Evolutionary conservation across 2,113 vertebrate species (phyloP), one percentile per base, ranked within the genome.

Genomic region (Malurus elegans): DNA sequence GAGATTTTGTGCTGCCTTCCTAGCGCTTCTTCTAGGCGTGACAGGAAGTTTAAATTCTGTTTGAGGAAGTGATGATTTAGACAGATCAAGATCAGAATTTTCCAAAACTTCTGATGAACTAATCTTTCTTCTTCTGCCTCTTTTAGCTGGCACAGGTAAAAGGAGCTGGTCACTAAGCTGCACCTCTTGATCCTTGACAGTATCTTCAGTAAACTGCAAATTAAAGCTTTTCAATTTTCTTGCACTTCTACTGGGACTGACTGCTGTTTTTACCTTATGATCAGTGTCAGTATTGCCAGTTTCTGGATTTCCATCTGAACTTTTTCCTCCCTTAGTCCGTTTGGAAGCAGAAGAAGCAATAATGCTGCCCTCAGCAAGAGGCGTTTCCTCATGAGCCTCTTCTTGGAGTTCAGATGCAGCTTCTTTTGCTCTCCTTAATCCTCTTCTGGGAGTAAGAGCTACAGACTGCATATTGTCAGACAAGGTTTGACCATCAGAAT

Each of bases 41-140:
- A 67, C 32, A n/a, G 96, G 78, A 20, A 91, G 54, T 57, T 93
- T 83, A 38, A 75, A n/a, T 79, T 95, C 97, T 73, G 85, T 45
- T 51, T 93, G 93, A 92, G 79, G 36, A 75, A 90, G 60, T 0
- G 25, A 73, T n/a, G 85, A 45, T 25, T 90, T 95, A 67, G 96
- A 90, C 26, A 89, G 36, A 51, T 86, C 88, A 65, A 94, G 71
- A 47, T 95, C 94, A 83, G 91, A 95, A 67, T 64, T 94, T 80
- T 97, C 96, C 29, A 24, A 84, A 60, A 93, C 24, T 84, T 97
- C 96, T 12, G 88, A 88, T 3, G 58, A 42, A 12, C 57, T 88
- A 15, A 31, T 45, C 48, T 95, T 97, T 29, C 19, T 96, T 92
- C 97, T 98, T 93, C 84, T 97, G 69, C 97, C 97, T 97, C 98